Percentiles rank a stretch among this genome's conserved stretches.
Conservation (phyloP, 2,113 vertebrate species). For the Ginglymostoma cirratum region DNA sequence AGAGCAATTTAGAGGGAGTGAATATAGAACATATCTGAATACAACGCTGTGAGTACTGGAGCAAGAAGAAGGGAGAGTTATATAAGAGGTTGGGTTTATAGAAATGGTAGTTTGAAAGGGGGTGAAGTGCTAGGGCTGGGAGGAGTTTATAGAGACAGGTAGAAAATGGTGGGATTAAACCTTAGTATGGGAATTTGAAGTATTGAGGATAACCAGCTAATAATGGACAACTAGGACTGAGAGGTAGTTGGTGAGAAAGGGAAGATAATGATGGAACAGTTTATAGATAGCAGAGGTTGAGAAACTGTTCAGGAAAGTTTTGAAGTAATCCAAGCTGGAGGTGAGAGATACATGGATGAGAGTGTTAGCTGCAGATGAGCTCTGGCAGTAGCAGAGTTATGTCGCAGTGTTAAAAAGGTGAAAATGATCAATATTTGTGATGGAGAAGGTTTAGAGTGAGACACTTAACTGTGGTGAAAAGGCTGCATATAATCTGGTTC, state of each 20-base stretch:
- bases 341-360: not conserved
- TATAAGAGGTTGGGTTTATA: not conserved
- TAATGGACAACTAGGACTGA: no score
- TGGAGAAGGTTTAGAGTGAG: not conserved
- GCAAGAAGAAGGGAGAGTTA: not conserved
- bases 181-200: not conserved
- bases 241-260: not conserved
- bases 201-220: not conserved
- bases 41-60: not conserved
- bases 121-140: no score
- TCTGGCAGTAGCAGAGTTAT: not conserved
- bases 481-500: not conserved
- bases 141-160: not conserved
- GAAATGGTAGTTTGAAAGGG: not conserved
- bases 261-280: not conserved
- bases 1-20: not conserved
- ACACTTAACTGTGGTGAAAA: not conserved
- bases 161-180: not conserved
- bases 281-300: not conserved
- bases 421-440: not conserved
- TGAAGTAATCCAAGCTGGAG: not conserved
- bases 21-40: not conserved
- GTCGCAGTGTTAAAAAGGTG: not conserved
- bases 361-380: not conserved
- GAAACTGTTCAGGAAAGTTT: not conserved